These are phyloP conservation scores for Gulo gulo DNA, from an alignment of 2,113 vertebrate species.

Conservation along the genomic window DNA sequence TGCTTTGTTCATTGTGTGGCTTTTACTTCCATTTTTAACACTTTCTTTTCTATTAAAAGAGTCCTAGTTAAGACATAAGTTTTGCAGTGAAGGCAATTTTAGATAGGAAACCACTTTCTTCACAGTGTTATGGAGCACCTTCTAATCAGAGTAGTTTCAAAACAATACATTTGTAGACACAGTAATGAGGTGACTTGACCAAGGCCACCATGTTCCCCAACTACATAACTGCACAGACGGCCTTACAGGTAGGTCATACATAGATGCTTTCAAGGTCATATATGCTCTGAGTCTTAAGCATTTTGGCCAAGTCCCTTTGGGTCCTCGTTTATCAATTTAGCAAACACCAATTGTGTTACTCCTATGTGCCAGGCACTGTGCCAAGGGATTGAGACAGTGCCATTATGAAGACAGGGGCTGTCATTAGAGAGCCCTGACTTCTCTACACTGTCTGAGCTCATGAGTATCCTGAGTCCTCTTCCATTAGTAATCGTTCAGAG, in stretches of 20 bases:
- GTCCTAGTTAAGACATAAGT: not conserved
- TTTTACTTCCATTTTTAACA: slow-evolving; percentile 37
- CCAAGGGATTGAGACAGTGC: not conserved
- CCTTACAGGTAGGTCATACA: no score
- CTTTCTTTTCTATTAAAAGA: not conserved
- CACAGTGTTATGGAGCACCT: not conserved
- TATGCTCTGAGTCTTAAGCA: not conserved
- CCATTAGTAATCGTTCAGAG: not conserved
- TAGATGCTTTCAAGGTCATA: not conserved
- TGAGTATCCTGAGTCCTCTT: not conserved
- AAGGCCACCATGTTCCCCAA: not conserved
- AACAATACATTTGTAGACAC: not conserved
- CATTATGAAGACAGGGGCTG: not conserved
- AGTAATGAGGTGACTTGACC: not conserved
- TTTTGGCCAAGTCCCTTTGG: not conserved
- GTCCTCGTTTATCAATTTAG: not conserved
- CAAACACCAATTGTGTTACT: not conserved
- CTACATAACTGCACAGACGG: not conserved
- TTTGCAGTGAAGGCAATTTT: not conserved
- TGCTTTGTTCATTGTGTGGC: not conserved
- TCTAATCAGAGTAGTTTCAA: not conserved
- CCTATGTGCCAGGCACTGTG: not conserved
- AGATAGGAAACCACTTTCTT: not conserved
- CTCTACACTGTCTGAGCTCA: not conserved
- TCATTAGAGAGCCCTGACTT: not conserved